Percentiles rank a stretch among this genome's conserved stretches.
Evolutionary conservation across 1,140 invertebrate genomes (phyloP).

Genomic region (Coelopa frigida): DNA sequence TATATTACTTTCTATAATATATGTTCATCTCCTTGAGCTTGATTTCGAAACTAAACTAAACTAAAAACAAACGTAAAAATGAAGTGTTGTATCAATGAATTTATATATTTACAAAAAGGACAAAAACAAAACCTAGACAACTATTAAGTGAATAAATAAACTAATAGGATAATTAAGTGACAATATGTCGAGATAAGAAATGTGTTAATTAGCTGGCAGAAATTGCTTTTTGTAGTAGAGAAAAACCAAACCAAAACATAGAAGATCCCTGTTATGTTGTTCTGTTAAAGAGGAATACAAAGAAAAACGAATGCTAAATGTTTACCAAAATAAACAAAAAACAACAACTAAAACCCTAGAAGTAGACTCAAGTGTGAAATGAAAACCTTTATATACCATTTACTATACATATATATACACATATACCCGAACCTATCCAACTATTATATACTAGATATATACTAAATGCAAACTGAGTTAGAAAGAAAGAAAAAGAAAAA

Average conservation of each 20-base stretch:
- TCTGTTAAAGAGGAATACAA: too few species aligned
- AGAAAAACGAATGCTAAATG: too few species aligned
- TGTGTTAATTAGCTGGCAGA: neutral
- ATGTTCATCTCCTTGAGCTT: neutral
- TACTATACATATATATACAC: neutral
- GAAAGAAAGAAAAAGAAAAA: slow-evolving; percentile 3
- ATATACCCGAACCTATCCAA: neutral
- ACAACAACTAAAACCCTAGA: too few species aligned
- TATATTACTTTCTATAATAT: neutral
- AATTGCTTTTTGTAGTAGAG: too few species aligned
- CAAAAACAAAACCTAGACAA: too few species aligned
- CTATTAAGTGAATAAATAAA: neutral
- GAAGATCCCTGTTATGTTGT: too few species aligned
- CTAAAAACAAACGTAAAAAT: too few species aligned
- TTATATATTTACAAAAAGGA: slow-evolving; percentile 15
- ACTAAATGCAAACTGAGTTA: neutral
- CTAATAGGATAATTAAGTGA: neutral
- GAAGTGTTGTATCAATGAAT: slow-evolving; percentile 18
- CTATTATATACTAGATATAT: slow-evolving; percentile 7
- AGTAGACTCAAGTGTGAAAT: neutral
- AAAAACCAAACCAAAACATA: too few species aligned
- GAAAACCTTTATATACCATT: neutral
- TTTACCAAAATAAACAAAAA: too few species aligned
- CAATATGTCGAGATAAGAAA: neutral
- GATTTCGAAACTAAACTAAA: too few species aligned